These are phyloP conservation scores for Microtus richardsoni DNA, from an alignment of 2,113 vertebrate genomes.

Conservation along the genomic window DNA sequence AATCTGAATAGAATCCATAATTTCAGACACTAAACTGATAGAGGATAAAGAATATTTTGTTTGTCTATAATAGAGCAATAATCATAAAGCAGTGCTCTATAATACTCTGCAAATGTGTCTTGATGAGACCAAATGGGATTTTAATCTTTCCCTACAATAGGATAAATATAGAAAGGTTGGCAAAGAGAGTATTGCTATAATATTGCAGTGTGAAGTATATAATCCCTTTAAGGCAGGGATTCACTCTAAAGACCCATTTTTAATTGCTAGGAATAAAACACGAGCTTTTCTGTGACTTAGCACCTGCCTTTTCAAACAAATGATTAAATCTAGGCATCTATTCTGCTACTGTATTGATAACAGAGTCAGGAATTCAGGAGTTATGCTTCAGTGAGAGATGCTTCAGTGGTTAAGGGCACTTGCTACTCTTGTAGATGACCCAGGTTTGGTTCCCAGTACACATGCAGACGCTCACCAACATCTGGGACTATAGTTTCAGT, in stretches of 20 bases:
- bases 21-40: constrained; percentile 61
- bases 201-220: constrained; percentile 60
- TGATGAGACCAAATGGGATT: constrained; percentile 50
- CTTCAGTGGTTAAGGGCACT: background rate
- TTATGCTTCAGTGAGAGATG: background rate
- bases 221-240: constrained; percentile 45
- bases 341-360: background rate
- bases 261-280: constrained; percentile 65
- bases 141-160: constrained; percentile 51
- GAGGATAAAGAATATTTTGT: constrained; percentile 58
- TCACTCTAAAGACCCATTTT: constrained; percentile 55
- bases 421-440: background rate
- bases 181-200: constrained; percentile 28
- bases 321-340: background rate
- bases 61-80: constrained; percentile 37
- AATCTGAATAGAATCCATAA: constrained; percentile 72
- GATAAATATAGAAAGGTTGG: constrained; percentile 63
- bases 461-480: background rate
- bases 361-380: background rate
- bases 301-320: constrained; percentile 60
- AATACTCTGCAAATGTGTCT: constrained; percentile 53
- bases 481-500: background rate
- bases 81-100: constrained; percentile 30
- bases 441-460: background rate
- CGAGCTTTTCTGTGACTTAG: constrained; percentile 2